A percentile compares a stretch with the other conserved stretches of the same genome.
Conservation (phyloP, 2,888 invertebrate species). For the Lapara coniferarum region DNA sequence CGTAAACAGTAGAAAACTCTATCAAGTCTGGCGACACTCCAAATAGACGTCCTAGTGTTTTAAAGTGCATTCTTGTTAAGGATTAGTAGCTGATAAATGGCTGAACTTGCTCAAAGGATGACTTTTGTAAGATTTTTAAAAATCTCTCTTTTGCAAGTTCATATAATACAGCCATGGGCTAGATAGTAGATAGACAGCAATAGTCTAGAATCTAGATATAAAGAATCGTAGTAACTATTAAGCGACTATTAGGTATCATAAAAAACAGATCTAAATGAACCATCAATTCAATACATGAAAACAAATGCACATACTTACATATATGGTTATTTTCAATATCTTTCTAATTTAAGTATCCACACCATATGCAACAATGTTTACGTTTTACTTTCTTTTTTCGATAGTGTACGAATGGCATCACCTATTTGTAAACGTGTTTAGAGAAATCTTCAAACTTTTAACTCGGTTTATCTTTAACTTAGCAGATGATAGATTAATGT, state of each 20-base stretch:
- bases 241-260: too few relatives aligned
- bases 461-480: constrained; percentile 1
- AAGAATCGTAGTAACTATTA: too few relatives aligned
- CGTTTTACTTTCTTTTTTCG: constrained; percentile 1
- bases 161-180: too few relatives aligned
- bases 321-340: too few relatives aligned
- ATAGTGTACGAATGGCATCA: not conserved
- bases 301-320: too few relatives aligned
- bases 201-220: too few relatives aligned
- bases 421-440: not conserved
- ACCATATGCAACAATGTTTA: not conserved
- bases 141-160: too few relatives aligned
- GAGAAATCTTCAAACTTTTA: not conserved
- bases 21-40: constrained; percentile 54
- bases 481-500: not conserved
- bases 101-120: not conserved
- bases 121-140: not conserved
- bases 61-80: constrained; percentile 33
- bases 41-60: constrained; percentile 43
- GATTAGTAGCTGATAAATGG: constrained; percentile 9
- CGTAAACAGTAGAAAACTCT: constrained; percentile 58
- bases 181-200: too few relatives aligned
- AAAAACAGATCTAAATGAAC: too few relatives aligned
- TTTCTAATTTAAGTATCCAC: not conserved
- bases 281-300: too few relatives aligned